phyloP scores from a whole-genome alignment of 2,888 invertebrate genomes.

The Rhodophaea formosa region DNA sequence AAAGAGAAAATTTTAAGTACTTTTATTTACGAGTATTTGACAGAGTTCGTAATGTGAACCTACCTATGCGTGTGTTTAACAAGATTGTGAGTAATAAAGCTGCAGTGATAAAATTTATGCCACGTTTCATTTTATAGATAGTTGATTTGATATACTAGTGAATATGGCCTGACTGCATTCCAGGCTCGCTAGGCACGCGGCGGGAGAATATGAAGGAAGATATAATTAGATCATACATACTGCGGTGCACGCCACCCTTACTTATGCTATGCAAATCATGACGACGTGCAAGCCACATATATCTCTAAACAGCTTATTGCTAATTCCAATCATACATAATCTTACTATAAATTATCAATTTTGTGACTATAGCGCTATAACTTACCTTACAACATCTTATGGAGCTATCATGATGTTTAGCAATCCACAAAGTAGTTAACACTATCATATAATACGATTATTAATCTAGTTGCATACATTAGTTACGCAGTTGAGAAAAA shows the following conservation, averaged over 20 bases:
- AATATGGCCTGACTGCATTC: conserved; percentile 12
- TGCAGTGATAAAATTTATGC: neutral
- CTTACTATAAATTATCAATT: no score
- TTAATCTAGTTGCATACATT: conserved; percentile 27
- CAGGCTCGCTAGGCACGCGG: conserved; percentile 62
- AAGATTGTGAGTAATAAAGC: neutral
- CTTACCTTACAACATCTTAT: neutral
- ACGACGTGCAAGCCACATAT: neutral
- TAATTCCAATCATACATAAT: neutral
- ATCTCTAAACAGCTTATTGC: neutral
- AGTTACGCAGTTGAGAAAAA: conserved; percentile 22
- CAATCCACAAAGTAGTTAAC: neutral
- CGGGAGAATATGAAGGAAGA: conserved; percentile 44
- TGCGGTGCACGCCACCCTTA: conserved; percentile 52
- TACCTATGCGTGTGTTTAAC: neutral
- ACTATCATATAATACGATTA: conserved; percentile 12
- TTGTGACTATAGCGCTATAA: neutral
- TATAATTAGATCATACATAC: conserved; percentile 67
- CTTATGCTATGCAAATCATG: conserved; percentile 30
- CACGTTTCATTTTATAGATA: conserved; percentile 10
- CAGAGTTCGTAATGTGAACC: no score
- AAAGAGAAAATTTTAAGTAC: no score
- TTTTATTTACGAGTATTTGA: no score
- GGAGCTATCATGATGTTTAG: neutral
- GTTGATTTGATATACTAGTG: neutral